Percentiles rank a stretch among this genome's conserved stretches.
Conservation (phyloP, 2,888 invertebrate species). For the Halictus ligatus region DNA sequence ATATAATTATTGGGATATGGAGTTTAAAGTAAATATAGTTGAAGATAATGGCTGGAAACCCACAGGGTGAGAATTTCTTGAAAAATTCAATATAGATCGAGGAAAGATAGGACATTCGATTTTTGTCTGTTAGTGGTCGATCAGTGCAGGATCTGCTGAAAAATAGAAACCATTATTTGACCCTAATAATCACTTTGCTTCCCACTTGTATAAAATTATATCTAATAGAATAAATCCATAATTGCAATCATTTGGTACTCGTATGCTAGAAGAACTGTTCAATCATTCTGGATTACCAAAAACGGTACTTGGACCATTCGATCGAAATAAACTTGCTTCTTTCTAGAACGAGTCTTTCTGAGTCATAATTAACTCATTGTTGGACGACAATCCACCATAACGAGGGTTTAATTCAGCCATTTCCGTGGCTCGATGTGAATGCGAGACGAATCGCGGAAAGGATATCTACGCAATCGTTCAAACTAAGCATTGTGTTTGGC, state of each 20-base stretch:
- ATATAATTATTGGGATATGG: not conserved
- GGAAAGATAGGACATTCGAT: not conserved
- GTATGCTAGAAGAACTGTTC: not conserved
- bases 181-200: not conserved
- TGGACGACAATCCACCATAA: constrained; percentile 36
- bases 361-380: constrained; percentile 53
- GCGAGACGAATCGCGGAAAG: constrained; percentile 30
- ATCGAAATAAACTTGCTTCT: not conserved
- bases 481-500: constrained; percentile 45
- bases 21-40: not conserved
- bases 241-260: not conserved
- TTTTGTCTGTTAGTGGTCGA: not conserved
- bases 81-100: not conserved
- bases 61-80: not conserved
- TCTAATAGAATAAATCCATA: not conserved
- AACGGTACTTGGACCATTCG: not conserved
- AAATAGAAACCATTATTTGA: not conserved
- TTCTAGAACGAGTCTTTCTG: not conserved
- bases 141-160: not conserved
- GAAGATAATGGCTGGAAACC: not conserved
- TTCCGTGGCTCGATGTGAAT: constrained; percentile 15
- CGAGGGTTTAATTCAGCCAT: constrained; percentile 35
- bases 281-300: not conserved
- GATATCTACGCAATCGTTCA: constrained; percentile 42
- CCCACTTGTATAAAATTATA: not conserved